phyloP scores from a whole-genome alignment of 2,113 vertebrate genomes.

The Galeopterus variegatus region DNA sequence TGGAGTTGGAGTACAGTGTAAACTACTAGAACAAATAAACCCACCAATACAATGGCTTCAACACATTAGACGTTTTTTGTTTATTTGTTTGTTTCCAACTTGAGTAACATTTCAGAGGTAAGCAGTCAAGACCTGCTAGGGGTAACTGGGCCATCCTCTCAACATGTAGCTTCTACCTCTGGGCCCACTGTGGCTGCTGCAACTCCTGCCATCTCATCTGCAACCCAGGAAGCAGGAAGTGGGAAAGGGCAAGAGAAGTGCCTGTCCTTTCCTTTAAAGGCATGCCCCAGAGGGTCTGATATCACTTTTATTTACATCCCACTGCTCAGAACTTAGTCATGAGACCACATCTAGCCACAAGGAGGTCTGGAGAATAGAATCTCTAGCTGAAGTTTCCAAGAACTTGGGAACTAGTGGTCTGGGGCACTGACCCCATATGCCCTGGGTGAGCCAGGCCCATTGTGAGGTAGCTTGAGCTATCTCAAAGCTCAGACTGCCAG shows the following conservation, averaged over 20 bases:
- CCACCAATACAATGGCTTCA: background rate
- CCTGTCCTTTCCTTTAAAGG: background rate
- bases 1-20: background rate
- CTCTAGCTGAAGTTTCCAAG: background rate
- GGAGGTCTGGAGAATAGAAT: background rate
- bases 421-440: background rate
- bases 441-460: background rate
- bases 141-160: background rate
- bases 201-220: constrained; percentile 5
- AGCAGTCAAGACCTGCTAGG: background rate
- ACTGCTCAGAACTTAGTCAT: background rate
- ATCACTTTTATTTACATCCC: background rate
- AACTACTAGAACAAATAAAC: background rate
- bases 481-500: background rate
- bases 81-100: background rate
- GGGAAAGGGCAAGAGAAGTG: background rate
- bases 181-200: background rate
- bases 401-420: background rate
- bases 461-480: no score
- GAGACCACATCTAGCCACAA: background rate
- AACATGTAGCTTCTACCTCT: background rate
- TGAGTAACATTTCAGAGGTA: background rate
- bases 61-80: background rate
- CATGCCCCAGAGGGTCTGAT: background rate
- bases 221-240: background rate